A percentile compares a stretch with the other conserved stretches of the same genome.
These are phyloP conservation scores for Ploceus nigricollis DNA, from an alignment of 2,113 vertebrate genomes.

Conservation along the genomic window DNA sequence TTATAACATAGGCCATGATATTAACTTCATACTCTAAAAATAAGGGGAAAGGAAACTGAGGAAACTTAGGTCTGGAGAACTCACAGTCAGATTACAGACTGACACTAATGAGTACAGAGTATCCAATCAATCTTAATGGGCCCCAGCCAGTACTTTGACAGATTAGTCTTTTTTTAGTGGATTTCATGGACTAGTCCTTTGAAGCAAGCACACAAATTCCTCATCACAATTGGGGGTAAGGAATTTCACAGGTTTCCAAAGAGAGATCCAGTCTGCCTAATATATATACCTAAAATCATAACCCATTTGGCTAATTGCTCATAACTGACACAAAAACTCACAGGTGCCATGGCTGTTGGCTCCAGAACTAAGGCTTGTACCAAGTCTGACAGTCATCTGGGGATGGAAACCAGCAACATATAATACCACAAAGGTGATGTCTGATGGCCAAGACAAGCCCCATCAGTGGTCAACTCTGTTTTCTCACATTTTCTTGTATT, in stretches of 20 bases:
- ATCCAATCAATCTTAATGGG: not conserved
- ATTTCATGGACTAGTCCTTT: not conserved
- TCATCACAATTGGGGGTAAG: not conserved
- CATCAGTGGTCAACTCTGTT: not conserved
- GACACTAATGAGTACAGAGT: not conserved
- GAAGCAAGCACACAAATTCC: not conserved
- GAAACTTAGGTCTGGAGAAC: not conserved
- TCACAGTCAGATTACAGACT: not conserved
- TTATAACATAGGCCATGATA: not conserved
- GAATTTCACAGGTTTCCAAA: not conserved
- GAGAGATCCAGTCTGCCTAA: not conserved
- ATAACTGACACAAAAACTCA: not conserved
- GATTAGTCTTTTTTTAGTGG: not conserved
- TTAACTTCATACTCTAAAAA: not conserved
- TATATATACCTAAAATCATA: not conserved
- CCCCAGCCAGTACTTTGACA: not conserved
- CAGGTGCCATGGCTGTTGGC: not conserved
- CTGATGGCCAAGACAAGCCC: not conserved
- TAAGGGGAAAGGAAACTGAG: not conserved
- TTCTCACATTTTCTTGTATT: not conserved
- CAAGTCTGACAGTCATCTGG: not conserved
- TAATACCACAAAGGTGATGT: not conserved
- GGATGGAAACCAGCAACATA: not conserved
- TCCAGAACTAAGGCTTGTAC: not conserved
- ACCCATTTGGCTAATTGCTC: not conserved